Evolutionary conservation across 2,888 invertebrate species (phyloP).

Genomic region (Alcis repandata): DNA sequence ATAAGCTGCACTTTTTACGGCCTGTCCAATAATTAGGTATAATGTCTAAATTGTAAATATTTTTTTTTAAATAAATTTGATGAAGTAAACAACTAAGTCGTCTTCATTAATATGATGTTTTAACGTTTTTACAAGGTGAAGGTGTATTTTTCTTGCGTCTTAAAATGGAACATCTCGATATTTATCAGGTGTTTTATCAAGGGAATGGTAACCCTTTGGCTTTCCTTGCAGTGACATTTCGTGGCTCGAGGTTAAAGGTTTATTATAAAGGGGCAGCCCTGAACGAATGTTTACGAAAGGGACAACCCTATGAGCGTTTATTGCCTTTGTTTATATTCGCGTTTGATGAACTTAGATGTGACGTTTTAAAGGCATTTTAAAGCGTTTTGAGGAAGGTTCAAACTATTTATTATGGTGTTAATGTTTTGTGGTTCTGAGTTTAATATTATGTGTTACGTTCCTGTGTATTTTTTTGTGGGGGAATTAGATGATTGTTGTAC

Average conservation of each 20-base stretch:
- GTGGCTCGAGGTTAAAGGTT: constrained; percentile 46
- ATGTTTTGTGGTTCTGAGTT: neutral
- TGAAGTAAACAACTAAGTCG: no score
- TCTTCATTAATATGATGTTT: no score
- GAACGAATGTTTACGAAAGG: constrained; percentile 42
- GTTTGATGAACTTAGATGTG: constrained; percentile 23
- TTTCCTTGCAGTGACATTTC: constrained; percentile 51
- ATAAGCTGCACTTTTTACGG: no score
- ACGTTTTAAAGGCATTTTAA: constrained; percentile 12
- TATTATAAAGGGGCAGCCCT: constrained; percentile 51
- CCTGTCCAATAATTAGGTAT: no score
- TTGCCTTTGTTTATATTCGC: constrained; percentile 23
- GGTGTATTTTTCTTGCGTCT: neutral
- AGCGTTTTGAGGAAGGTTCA: constrained; percentile 8
- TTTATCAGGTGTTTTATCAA: constrained; percentile 5
- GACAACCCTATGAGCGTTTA: constrained; percentile 36
- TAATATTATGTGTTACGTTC: neutral
- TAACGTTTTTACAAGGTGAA: no score
- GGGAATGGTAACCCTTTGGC: constrained; percentile 48
- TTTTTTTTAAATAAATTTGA: no score
- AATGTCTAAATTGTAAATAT: no score
- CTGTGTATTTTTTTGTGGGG: neutral
- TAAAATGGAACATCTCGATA: neutral
- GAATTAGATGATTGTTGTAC: neutral
- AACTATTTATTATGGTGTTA: constrained; percentile 14